Evolutionary conservation across 2,888 invertebrate species (phyloP).

Genomic region (Coremacera marginata): DNA sequence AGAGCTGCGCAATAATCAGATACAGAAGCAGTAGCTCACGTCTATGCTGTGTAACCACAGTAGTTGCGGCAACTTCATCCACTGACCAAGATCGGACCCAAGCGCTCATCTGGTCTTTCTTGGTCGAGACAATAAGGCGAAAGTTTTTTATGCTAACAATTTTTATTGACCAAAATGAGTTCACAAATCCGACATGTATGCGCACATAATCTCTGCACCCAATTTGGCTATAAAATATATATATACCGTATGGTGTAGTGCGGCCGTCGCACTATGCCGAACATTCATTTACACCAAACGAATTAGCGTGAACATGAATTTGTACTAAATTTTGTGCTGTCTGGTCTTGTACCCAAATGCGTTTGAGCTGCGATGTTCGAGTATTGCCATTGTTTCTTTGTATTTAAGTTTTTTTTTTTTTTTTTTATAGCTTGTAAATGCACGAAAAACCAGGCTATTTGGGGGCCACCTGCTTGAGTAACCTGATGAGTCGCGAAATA

Average conservation of each 20-base stretch:
- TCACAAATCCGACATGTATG: conserved; percentile 45
- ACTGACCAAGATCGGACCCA: background rate
- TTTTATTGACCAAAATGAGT: conserved; percentile 46
- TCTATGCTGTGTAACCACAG: background rate
- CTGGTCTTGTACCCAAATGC: conserved; percentile 8
- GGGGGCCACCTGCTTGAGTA: conserved; percentile 35
- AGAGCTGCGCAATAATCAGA: conserved; percentile 10
- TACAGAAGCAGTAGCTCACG: conserved; percentile 24
- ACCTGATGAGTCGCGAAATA: conserved; percentile 12
- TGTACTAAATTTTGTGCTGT: conserved; percentile 41
- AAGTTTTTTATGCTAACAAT: conserved; percentile 12
- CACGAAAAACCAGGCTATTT: background rate
- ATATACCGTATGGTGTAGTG: background rate
- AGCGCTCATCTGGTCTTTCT: background rate
- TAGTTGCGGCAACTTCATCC: background rate
- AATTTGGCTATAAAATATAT: conserved; percentile 30
- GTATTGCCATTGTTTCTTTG: background rate
- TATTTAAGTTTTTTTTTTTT: too few species aligned
- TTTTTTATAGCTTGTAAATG: background rate
- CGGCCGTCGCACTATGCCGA: background rate
- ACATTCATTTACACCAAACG: conserved; percentile 41
- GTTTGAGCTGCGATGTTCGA: background rate
- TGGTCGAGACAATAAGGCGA: background rate
- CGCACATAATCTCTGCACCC: conserved; percentile 36
- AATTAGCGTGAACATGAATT: conserved; percentile 45